A percentile compares a stretch with the other conserved stretches of the same genome.
Conservation (phyloP, 1,140 invertebrate species). For the Aporrectodea caliginosa region DNA sequence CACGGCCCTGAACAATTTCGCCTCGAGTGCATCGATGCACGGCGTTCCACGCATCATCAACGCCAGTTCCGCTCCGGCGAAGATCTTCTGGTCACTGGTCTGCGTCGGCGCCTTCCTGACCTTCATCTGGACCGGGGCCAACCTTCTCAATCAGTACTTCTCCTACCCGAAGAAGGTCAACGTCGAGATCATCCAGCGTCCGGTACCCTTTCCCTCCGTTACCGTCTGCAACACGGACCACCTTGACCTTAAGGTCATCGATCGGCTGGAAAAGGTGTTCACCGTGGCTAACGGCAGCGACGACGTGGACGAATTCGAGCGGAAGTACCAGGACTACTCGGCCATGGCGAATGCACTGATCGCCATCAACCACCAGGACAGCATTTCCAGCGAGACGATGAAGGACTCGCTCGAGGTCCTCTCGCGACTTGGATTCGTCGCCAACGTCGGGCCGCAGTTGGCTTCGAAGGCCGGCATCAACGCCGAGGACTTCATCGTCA, state of each 20-base stretch:
- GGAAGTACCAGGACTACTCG: constrained; percentile 4
- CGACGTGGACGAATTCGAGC: constrained; percentile 3
- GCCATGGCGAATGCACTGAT: not conserved
- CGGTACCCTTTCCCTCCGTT: constrained; percentile 30
- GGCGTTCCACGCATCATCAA: constrained; percentile 35
- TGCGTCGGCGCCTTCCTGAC: constrained; percentile 30
- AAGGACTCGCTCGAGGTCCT: constrained; percentile 24
- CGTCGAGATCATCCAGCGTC: constrained; percentile 32
- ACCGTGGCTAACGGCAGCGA: not conserved
- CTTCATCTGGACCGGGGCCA: constrained; percentile 30
- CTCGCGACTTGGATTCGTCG: constrained; percentile 27
- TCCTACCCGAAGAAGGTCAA: constrained; percentile 35
- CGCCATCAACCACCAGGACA: not conserved
- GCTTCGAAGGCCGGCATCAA: constrained; percentile 23
- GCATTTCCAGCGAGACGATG: not conserved
- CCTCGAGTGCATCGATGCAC: constrained; percentile 26
- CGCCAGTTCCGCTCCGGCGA: constrained; percentile 22
- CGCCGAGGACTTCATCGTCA: constrained; percentile 32
- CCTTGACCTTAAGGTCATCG: constrained; percentile 18
- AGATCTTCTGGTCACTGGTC: constrained; percentile 31
- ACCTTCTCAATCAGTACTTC: constrained; percentile 31
- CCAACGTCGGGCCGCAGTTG: constrained; percentile 28
- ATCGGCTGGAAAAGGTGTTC: constrained; percentile 20
- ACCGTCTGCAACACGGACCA: constrained; percentile 33
- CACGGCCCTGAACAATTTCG: constrained; percentile 4